These are phyloP conservation scores for Dasyornis broadbenti DNA, from an alignment of 2,113 vertebrate species.

Conservation along the genomic window DNA sequence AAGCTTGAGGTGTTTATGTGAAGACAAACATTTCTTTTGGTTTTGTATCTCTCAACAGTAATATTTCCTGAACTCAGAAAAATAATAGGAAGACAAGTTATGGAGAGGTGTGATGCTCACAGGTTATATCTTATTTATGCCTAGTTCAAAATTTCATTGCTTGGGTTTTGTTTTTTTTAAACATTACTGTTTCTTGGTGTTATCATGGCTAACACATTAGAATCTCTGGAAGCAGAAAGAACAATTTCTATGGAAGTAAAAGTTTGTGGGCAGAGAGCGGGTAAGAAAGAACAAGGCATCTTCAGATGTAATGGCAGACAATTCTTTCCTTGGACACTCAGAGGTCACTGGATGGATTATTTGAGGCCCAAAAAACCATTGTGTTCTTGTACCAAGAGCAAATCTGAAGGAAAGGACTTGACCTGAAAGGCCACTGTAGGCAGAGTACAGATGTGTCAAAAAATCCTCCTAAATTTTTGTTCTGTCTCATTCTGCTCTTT, in stretches of 20 bases:
- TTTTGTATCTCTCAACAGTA: neutral
- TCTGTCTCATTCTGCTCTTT: neutral
- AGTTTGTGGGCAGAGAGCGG: neutral
- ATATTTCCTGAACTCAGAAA: neutral
- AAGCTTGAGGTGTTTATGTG: neutral
- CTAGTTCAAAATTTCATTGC: neutral
- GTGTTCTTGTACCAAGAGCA: neutral
- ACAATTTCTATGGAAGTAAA: neutral
- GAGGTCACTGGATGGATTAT: neutral
- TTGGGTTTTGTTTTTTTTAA: neutral
- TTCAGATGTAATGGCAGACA: neutral
- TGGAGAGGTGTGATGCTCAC: neutral
- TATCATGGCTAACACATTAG: neutral
- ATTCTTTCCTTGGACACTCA: neutral
- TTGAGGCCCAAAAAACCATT: fast-evolving
- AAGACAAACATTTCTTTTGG: neutral
- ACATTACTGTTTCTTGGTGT: fast-evolving
- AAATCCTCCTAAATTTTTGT: neutral
- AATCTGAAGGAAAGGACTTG: neutral
- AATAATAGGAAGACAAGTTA: neutral
- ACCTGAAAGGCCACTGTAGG: neutral
- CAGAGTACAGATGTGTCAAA: neutral
- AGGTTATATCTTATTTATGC: neutral
- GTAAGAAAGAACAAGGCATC: neutral
- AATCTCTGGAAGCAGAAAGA: neutral